Evolutionary conservation across 2,888 invertebrate genomes (phyloP).

Genomic region (Harpalus rufipes): DNA sequence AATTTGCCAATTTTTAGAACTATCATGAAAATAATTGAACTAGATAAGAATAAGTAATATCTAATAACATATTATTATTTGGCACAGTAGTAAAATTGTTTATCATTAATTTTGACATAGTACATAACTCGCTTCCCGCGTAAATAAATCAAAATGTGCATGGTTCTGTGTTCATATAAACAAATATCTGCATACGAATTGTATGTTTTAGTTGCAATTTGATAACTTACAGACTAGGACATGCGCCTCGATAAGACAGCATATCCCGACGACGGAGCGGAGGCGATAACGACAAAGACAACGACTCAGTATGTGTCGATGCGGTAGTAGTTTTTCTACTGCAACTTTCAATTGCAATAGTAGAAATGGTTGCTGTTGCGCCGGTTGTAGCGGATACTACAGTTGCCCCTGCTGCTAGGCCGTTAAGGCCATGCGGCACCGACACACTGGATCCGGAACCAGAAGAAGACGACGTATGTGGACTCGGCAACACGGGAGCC

Average conservation of each 20-base stretch:
- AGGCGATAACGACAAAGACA: slow-evolving; percentile 73
- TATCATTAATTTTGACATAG: not conserved
- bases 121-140: too few species aligned
- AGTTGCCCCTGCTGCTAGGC: slow-evolving; percentile 31
- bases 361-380: slow-evolving; percentile 9
- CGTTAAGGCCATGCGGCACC: slow-evolving; percentile 37
- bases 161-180: too few species aligned
- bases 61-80: too few species aligned
- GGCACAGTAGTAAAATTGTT: not conserved
- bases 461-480: slow-evolving; percentile 62
- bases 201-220: too few species aligned
- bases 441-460: slow-evolving; percentile 42
- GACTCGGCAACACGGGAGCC: slow-evolving; percentile 75
- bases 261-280: slow-evolving; percentile 72
- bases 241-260: slow-evolving; percentile 70
- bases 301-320: slow-evolving; percentile 69
- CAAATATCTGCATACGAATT: too few species aligned
- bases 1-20: slow-evolving; percentile 63
- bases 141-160: too few species aligned
- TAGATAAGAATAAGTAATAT: not conserved
- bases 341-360: slow-evolving; percentile 22
- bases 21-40: slow-evolving; percentile 32
- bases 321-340: slow-evolving; percentile 45
- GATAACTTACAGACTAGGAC: slow-evolving; percentile 63
- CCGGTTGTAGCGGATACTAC: slow-evolving; percentile 38